Evolutionary conservation across 2,113 vertebrate genomes (phyloP).

Genomic region (Neofelis nebulosa): DNA sequence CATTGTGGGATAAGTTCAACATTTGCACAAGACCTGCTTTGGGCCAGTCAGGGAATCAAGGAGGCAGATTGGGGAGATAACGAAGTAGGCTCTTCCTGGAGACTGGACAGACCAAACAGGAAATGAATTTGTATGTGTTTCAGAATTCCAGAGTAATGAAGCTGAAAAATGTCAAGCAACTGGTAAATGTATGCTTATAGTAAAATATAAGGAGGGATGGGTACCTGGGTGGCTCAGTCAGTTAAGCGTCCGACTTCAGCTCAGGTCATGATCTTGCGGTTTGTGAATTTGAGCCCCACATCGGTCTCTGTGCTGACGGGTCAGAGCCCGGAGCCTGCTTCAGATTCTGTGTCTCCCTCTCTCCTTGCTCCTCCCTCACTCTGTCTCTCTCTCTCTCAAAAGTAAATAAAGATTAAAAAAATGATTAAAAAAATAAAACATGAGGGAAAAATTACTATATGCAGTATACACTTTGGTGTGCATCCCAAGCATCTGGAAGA

Average conservation of each 20-base stretch:
- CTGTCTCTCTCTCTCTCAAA: no score
- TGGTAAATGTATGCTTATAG: neutral
- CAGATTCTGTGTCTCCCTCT: no score
- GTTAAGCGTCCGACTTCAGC: no score
- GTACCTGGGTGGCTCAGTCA: no score
- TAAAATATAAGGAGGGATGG: neutral
- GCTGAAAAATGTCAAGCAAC: neutral
- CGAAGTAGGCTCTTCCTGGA: neutral
- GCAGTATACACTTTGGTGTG: neutral
- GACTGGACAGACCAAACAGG: neutral
- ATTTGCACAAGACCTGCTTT: neutral
- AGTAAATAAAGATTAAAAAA: no score
- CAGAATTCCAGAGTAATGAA: slow-evolving; percentile 6
- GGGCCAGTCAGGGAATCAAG: neutral
- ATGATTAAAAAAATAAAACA: no score
- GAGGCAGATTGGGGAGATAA: neutral
- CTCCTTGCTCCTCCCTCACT: no score
- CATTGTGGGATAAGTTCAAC: neutral
- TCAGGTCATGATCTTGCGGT: no score
- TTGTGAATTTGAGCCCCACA: no score
- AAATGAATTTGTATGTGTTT: neutral
- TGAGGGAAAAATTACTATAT: neutral
- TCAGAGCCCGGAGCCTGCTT: no score
- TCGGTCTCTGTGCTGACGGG: no score
- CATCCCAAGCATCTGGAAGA: neutral